phyloP scores from a whole-genome alignment of 2,113 vertebrate genomes.

The Chunga burmeisteri region DNA sequence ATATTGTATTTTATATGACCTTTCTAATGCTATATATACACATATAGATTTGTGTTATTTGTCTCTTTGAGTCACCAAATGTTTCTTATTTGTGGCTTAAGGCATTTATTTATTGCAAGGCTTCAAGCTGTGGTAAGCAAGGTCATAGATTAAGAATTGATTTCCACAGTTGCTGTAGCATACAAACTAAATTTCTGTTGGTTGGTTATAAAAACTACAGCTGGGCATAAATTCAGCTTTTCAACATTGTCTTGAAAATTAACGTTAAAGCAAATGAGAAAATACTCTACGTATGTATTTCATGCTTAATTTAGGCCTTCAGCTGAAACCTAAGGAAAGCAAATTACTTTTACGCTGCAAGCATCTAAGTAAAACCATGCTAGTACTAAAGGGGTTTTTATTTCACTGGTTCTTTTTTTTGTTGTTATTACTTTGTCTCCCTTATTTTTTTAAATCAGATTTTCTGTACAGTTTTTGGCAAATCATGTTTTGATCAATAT shows the following conservation, averaged over 20 bases:
- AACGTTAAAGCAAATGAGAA: conserved; percentile 8
- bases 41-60: conserved; percentile 27
- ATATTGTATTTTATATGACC: conserved; percentile 50
- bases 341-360: neutral
- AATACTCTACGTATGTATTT: neutral
- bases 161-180: conserved; percentile 46
- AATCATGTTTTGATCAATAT: neutral
- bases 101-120: conserved; percentile 55
- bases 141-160: conserved; percentile 59
- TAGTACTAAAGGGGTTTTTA: neutral
- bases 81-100: conserved; percentile 38
- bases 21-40: neutral
- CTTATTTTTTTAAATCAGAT: neutral
- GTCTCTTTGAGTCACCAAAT: conserved; percentile 14
- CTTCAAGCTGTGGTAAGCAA: conserved; percentile 55
- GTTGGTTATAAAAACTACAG: conserved; percentile 23
- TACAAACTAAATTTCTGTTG: conserved; percentile 40
- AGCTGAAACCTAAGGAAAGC: neutral
- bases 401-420: neutral
- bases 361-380: neutral
- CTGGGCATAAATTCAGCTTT: conserved; percentile 30
- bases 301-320: neutral
- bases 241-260: conserved; percentile 6
- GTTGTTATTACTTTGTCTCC: neutral
- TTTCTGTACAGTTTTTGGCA: neutral